Evolutionary conservation across 2,888 invertebrate species (phyloP), one percentile per base, ranked within the genome.

Genomic region (Lasiommata megera): DNA sequence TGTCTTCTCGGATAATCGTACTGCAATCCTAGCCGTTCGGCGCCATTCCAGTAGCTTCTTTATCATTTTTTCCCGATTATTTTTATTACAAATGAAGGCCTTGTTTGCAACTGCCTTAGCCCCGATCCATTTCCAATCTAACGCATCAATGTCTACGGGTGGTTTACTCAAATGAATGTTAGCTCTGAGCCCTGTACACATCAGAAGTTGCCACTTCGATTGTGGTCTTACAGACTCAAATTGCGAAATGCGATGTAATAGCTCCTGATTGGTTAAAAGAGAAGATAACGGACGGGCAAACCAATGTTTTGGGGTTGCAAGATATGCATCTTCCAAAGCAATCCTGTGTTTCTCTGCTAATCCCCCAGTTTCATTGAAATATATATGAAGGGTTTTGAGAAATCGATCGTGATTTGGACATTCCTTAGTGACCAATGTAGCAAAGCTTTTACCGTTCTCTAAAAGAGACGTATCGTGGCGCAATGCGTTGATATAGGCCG

Each of bases 401-500:
- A 82, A 87, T 3, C 57, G 53, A 28, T 82, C 71, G 47, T 65
- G 70, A 23, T 62, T 56, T 1, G 73, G 57, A 18, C 67, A 60
- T 17, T 60, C 38, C 34, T 61, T 54, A 0, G 54, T 38, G 1
- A 68, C 48, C 7, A 77, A 29, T 31, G 64, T 40, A 3, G 72
- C 57, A 6, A 76, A 66, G n/a, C 70, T 60, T 8, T 67, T 63
- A 0, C 73, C 70, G 1, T 61, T 38, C 6, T 66, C 57, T 0
- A 84, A 66, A 1, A 77, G 60, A 3, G 57, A 50, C 1, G 67
- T 58, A 14, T 83, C 74, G 43, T 86, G 84, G 17, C 75, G 77
- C 9, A 87, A 60, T 0, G 72, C 81, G 58, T 87, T 87, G 0
- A 80, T 1, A 38, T 79, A 80, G 0, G 84, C 79, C 1, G 67